phyloP scores from a whole-genome alignment of 2,888 invertebrate species.

The Chrysolina oricalcia region DNA sequence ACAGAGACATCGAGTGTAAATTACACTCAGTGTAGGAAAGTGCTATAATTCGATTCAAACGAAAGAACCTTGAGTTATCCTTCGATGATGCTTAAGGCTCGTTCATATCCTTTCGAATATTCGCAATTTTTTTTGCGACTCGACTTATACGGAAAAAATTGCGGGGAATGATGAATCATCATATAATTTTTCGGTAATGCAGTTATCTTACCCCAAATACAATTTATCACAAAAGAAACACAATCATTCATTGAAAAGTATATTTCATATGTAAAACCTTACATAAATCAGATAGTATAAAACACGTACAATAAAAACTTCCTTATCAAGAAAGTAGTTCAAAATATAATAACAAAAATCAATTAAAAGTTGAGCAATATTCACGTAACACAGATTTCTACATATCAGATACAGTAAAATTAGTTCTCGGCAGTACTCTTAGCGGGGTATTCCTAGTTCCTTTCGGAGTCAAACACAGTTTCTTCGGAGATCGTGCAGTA shows the following conservation, averaged over 20 bases:
- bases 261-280: conserved; percentile 7
- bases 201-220: too few species aligned
- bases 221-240: neutral
- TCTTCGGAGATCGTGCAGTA: conserved; percentile 72
- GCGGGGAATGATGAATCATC: too few species aligned
- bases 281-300: conserved; percentile 12
- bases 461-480: conserved; percentile 72
- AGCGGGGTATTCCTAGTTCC: conserved; percentile 76
- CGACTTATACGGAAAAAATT: too few species aligned
- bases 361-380: conserved; percentile 6
- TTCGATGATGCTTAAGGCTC: too few species aligned
- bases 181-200: too few species aligned
- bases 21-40: too few species aligned
- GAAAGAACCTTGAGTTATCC: too few species aligned
- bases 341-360: conserved; percentile 10
- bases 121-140: too few species aligned
- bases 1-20: too few species aligned
- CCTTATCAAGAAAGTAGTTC: neutral
- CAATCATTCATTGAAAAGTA: neutral
- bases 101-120: too few species aligned
- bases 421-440: conserved; percentile 64
- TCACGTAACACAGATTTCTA: neutral
- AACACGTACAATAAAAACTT: neutral
- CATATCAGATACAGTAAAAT: conserved; percentile 20
- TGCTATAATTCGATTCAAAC: too few species aligned